These are phyloP conservation scores for Manacus vitellinus DNA, from an alignment of 2,113 vertebrate species.

Conservation along the genomic window DNA sequence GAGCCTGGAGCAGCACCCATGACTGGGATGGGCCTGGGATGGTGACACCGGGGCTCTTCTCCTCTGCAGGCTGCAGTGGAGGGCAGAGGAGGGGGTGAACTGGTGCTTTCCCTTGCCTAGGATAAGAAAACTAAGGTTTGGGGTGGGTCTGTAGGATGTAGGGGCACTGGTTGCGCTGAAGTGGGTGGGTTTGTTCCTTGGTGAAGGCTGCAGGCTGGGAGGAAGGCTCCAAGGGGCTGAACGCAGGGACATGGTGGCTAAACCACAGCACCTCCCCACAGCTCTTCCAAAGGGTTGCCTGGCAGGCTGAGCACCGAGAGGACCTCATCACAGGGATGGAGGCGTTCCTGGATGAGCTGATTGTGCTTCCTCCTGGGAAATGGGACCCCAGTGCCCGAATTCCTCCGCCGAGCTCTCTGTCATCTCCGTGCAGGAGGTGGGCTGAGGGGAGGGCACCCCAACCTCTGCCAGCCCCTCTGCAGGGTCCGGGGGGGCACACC, in stretches of 20 bases:
- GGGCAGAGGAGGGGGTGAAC: neutral
- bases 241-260: neutral
- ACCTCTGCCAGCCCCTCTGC: neutral
- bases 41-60: neutral
- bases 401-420: slow-evolving; percentile 62
- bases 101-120: neutral
- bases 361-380: slow-evolving; percentile 78
- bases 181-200: neutral
- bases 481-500: neutral
- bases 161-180: neutral
- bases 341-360: slow-evolving; percentile 73
- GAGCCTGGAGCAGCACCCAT: neutral
- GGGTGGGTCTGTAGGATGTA: neutral
- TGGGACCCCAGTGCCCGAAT: slow-evolving; percentile 76
- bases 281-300: slow-evolving; percentile 73
- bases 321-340: slow-evolving; percentile 75
- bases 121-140: neutral
- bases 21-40: neutral
- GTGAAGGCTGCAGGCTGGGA: neutral
- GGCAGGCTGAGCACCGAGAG: slow-evolving; percentile 59
- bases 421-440: slow-evolving; percentile 71
- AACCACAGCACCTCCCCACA: neutral
- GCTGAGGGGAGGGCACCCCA: neutral
- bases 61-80: neutral
- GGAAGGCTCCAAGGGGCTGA: neutral